Conservation (phyloP, 2,888 invertebrate species). For the Liopterus haemorrhoidalis region DNA sequence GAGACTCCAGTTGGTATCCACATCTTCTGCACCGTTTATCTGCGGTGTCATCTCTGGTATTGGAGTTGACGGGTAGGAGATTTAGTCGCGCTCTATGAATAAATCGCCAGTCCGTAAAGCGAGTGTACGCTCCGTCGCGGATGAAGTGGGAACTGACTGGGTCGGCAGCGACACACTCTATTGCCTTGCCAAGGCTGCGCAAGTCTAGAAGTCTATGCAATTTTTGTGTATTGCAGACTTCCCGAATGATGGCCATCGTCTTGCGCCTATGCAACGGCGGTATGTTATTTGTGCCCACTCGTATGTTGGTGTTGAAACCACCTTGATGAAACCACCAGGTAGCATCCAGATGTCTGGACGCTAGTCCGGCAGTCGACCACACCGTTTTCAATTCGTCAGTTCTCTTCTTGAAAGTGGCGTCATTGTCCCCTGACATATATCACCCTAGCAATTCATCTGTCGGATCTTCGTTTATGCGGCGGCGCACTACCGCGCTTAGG, state of each 20-base stretch:
- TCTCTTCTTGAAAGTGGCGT: conserved; percentile 9
- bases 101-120: conserved; percentile 43
- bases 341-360: conserved; percentile 23
- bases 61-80: conserved; percentile 36
- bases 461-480: background rate
- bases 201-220: background rate
- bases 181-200: conserved; percentile 3
- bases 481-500: background rate
- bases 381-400: conserved; percentile 17
- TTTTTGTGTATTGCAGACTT: too few species aligned
- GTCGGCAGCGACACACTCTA: conserved; percentile 8
- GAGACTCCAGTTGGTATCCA: conserved; percentile 33
- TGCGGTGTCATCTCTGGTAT: conserved; percentile 7
- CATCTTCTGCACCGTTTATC: conserved; percentile 36
- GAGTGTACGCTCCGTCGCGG: conserved; percentile 29
- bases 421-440: conserved; percentile 1
- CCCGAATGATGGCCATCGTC: too few species aligned
- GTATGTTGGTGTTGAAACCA: conserved; percentile 14
- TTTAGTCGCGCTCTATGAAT: conserved; percentile 39
- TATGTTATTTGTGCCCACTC: too few species aligned
- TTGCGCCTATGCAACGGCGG: too few species aligned
- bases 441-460: background rate
- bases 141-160: conserved; percentile 36
- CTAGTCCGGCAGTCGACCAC: conserved; percentile 31
- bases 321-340: conserved; percentile 13